phyloP scores from a whole-genome alignment of 2,888 invertebrate genomes.

The Sphecodes monilicornis region DNA sequence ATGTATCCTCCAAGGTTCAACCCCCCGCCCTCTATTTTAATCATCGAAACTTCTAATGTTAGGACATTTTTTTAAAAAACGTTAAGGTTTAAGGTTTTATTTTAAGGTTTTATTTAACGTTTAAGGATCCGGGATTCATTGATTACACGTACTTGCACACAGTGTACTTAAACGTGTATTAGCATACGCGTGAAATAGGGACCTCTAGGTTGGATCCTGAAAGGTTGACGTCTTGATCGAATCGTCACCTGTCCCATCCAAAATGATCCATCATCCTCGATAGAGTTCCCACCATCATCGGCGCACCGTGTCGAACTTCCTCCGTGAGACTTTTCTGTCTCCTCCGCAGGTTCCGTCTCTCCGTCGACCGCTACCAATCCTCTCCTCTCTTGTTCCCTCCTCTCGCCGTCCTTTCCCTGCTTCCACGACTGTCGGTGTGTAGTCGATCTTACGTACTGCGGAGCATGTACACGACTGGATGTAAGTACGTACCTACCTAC shows the following conservation, averaged over 20 bases:
- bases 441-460: constrained; percentile 67
- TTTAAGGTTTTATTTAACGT: no score
- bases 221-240: background rate
- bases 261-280: constrained; percentile 11
- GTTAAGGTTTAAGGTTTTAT: no score
- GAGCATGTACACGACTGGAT: constrained; percentile 63
- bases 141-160: no score
- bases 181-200: background rate
- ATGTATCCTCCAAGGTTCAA: background rate
- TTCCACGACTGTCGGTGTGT: constrained; percentile 49
- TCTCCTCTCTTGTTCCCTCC: background rate
- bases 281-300: background rate
- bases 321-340: constrained; percentile 44
- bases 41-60: no score
- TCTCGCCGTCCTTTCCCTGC: background rate
- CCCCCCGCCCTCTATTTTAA: background rate
- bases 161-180: no score
- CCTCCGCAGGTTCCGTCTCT: constrained; percentile 12
- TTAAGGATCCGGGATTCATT: no score
- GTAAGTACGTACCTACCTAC: constrained; percentile 72
- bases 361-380: background rate
- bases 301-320: constrained; percentile 28
- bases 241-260: background rate
- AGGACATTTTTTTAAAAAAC: no score
- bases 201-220: background rate